Evolutionary conservation across 2,113 vertebrate species (phyloP), one percentile per base, ranked within the genome.

Genomic region (Ochotona princeps): DNA sequence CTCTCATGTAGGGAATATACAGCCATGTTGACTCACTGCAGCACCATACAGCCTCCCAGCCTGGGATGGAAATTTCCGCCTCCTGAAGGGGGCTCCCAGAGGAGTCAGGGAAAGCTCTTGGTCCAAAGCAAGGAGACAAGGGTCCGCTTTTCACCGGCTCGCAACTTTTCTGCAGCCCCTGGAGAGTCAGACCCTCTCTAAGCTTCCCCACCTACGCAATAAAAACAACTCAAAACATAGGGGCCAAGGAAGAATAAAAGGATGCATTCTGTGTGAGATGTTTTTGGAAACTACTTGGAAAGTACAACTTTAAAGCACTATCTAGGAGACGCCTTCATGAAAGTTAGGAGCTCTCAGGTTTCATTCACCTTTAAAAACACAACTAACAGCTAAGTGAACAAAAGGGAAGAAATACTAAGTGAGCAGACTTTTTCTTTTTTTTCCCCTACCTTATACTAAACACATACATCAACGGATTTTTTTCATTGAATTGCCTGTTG

Each of bases 331-430:
- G 60, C 70, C 80, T 79, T 67, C 51, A 83, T 67, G 69, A 81
- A 92, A 87, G 72, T 65, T 57, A 94, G 69, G 81, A 87, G 49
- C 67, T 47, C 32, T 95, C 30, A 4, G 25, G 51, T 89, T 76
- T 91, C 89, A 96, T 57, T 94, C 69, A 69, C 28, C 76, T 95
- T 91, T 87, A 49, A 94, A 94, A 96, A 44, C 66, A 44, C 51
- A 66, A 85, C 65, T 79, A 23, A 44, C 38, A 44, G 38, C 38
- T 25, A 63, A 23, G n/a, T 76, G 75, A 92, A 90, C 86, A 81
- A 89, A 89, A 86, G 76, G 30, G 76, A 17, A 89, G 90, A 89
- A n/a, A 26, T 32, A 70, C 78, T 65, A 78, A 85, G 90, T 83
- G 73, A n/a, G 6, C 28, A 66, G 51, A 0, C 1, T 11, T 44